phyloP scores from a whole-genome alignment of 64 coral and sea anemone genomes.

The Stichodactyla helianthus region DNA sequence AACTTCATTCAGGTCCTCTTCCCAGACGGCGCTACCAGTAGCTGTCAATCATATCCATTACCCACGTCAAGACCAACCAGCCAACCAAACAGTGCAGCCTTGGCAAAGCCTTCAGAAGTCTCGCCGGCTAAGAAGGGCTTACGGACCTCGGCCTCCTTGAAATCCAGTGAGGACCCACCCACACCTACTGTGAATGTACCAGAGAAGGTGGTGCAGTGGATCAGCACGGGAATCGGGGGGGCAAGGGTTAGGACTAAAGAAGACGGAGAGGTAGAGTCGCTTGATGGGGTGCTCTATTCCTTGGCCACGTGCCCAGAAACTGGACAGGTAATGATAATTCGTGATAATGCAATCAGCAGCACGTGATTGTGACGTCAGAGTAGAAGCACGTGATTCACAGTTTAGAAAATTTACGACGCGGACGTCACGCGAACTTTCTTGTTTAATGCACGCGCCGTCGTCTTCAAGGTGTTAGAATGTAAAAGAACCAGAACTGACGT shows the following conservation, averaged over 20 bases:
- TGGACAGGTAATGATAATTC: slow-evolving; percentile 61
- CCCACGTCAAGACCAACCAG: slow-evolving; percentile 7
- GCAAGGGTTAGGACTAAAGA: slow-evolving; percentile 40
- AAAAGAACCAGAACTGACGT: too few relatives aligned
- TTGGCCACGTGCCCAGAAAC: slow-evolving; percentile 73
- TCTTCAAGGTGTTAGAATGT: too few relatives aligned
- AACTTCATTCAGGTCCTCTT: slow-evolving; percentile 80
- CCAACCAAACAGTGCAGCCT: slow-evolving; percentile 51
- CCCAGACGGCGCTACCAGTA: slow-evolving; percentile 75
- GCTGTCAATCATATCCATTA: slow-evolving; percentile 30
- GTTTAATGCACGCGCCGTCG: too few relatives aligned
- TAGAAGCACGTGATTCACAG: not conserved
- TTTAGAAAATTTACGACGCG: too few relatives aligned
- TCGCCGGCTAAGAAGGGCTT: slow-evolving; percentile 35
- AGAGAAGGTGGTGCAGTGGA: slow-evolving; percentile 67
- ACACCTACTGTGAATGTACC: slow-evolving; percentile 51
- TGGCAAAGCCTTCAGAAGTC: slow-evolving; percentile 27
- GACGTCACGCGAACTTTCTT: too few relatives aligned
- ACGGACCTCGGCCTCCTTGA: slow-evolving; percentile 29
- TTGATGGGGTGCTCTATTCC: slow-evolving; percentile 61
- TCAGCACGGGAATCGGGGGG: slow-evolving; percentile 65
- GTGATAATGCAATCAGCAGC: not conserved
- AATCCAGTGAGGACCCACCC: slow-evolving; percentile 65
- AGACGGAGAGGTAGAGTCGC: slow-evolving; percentile 49
- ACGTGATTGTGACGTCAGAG: not conserved